Evolutionary conservation across 1,140 invertebrate genomes (phyloP), one percentile per base, ranked within the genome.

Genomic region (Rhynchophorus ferrugineus): DNA sequence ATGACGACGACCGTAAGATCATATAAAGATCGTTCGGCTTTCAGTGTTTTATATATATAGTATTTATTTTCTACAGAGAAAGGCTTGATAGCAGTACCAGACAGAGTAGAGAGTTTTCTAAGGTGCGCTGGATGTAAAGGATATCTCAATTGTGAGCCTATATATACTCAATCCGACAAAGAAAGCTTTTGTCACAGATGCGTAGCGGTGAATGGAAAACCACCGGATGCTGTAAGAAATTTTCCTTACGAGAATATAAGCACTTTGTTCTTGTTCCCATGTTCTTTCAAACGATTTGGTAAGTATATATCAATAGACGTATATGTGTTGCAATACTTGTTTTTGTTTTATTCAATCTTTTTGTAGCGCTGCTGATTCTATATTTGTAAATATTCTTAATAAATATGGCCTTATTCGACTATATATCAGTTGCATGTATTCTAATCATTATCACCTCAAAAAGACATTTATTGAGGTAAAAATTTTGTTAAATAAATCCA

Each of bases 171-270:
- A 22, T 16, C 47, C 1, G 57, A 63, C 33, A 63, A 65, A 3
- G 56, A 55, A 18, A 66, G 59, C 42, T 52, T 68, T 14, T 69
- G 67, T 34, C 64, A 68, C 35, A 56, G 67, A 39, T 69, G 67
- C 44, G 38, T 52, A 11, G 41, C 47, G 11, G 22, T 52, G 0
- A 65, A 64, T 29, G 56, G 59, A 5, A n/a, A 44, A 16, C 59
- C 60, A n/a, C 39, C 44, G 2, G 43, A 60, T 21, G 52, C 50
- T 6, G 22, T 59, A 24, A 49, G 65, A 17, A 63, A 67, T 37
- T n/a, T 43, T 34, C 42, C 57, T 1, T 63, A 65, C 38, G 64
- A 67, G 34, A 56, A 19, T 8, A 44, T 67, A 8, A 44, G 57
- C 2, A 52, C 45, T 8, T 48, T 60, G 11, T 48, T 66, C 2